A percentile compares a stretch with the other conserved stretches of the same genome.
phyloP scores from a whole-genome alignment of 1,140 invertebrate species.

The Teleopsis dalmanni region DNA sequence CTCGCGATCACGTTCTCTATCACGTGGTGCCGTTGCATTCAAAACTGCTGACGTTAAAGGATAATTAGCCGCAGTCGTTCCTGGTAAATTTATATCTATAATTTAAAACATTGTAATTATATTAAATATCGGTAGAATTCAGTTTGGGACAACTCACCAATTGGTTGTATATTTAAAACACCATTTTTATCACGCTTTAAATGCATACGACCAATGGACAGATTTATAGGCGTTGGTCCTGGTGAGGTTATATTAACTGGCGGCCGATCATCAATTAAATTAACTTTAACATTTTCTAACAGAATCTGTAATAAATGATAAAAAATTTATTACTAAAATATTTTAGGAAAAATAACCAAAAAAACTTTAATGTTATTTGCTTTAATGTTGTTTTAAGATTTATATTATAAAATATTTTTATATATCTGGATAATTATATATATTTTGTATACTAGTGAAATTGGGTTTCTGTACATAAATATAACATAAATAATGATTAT shows the following conservation, averaged over 20 bases:
- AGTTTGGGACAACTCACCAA: slow-evolving; percentile 15
- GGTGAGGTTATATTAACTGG: slow-evolving; percentile 75
- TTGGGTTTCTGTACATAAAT: too few species aligned
- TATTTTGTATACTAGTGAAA: too few species aligned
- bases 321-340: slow-evolving; percentile 15
- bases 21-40: slow-evolving; percentile 15
- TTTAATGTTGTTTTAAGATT: too few species aligned
- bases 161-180: slow-evolving; percentile 63
- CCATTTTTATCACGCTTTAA: slow-evolving; percentile 61
- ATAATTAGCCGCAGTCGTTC: slow-evolving; percentile 5
- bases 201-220: slow-evolving; percentile 61
- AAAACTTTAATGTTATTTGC: too few species aligned
- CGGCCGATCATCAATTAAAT: slow-evolving; percentile 71
- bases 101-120: not conserved
- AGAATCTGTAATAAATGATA: slow-evolving; percentile 49
- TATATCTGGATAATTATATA: too few species aligned
- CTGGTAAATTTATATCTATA: slow-evolving; percentile 26
- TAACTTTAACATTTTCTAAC: slow-evolving; percentile 61
- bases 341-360: too few species aligned
- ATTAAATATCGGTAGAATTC: not conserved
- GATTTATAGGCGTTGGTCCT: slow-evolving; percentile 68
- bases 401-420: too few species aligned
- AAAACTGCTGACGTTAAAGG: slow-evolving; percentile 6
- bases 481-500: too few species aligned
- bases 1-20: slow-evolving; percentile 45